Conservation (phyloP, 2,113 vertebrate species). For the Salvelinus namaycush region DNA sequence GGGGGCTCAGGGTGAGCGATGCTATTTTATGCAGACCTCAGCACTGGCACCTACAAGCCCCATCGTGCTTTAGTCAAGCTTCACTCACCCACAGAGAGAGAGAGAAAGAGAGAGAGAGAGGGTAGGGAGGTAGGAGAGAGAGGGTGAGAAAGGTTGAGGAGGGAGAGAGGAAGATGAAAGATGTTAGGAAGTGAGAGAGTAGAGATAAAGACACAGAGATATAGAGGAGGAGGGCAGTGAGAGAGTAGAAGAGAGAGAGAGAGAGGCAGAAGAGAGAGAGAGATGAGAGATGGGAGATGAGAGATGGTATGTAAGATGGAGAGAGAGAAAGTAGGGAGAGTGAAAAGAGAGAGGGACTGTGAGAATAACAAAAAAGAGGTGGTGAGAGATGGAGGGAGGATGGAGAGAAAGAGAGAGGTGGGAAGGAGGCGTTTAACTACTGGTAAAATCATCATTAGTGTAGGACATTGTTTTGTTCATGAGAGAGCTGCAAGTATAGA, state of each 20-base stretch:
- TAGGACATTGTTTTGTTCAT: too few species aligned
- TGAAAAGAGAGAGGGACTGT: background rate
- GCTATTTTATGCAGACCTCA: slow-evolving; percentile 12
- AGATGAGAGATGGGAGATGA: background rate
- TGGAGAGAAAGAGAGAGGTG: background rate
- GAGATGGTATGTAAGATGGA: background rate
- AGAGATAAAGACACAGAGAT: background rate
- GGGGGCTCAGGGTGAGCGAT: slow-evolving; percentile 2
- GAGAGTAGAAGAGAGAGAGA: background rate
- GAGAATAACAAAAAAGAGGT: background rate
- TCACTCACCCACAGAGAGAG: background rate
- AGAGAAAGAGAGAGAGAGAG: background rate
- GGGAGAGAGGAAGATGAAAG: background rate
- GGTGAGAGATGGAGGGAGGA: background rate
- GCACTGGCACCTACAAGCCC: background rate
- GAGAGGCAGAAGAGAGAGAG: background rate
- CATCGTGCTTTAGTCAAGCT: slow-evolving; percentile 14
- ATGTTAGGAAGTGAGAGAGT: background rate
- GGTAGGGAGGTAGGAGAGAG: background rate
- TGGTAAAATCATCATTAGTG: too few species aligned
- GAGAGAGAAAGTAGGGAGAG: background rate
- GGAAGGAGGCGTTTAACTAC: background rate
- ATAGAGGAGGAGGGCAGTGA: background rate
- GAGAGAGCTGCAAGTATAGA: background rate
- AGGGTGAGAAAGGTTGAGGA: background rate